phyloP scores from a whole-genome alignment of 2,888 invertebrate genomes.

The Autographa gamma region DNA sequence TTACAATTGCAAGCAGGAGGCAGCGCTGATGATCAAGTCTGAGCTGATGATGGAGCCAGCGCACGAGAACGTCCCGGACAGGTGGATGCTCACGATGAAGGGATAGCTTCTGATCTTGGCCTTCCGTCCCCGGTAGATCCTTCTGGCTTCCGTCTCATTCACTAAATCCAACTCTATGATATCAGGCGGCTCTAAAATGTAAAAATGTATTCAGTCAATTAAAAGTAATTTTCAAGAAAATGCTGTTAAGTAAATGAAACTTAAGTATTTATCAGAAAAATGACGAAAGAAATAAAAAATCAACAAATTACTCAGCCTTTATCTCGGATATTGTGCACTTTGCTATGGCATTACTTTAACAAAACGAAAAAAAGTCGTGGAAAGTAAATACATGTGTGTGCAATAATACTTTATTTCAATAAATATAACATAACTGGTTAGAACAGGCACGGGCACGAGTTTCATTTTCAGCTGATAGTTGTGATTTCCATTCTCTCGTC shows the following conservation, averaged over 20 bases:
- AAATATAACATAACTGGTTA: background rate
- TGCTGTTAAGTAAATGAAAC: background rate
- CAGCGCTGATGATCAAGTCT: constrained; percentile 67
- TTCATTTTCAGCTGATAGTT: constrained; percentile 2
- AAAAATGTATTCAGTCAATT: background rate
- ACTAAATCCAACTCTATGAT: constrained; percentile 11
- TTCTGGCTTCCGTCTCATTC: constrained; percentile 40
- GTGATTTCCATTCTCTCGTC: constrained; percentile 4
- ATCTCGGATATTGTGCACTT: background rate
- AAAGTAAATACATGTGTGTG: background rate
- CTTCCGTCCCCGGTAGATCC: constrained; percentile 57
- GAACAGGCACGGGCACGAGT: background rate
- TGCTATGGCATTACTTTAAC: background rate
- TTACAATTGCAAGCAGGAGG: constrained; percentile 70
- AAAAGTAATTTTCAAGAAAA: background rate
- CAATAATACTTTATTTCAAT: constrained; percentile 4
- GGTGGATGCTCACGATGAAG: constrained; percentile 66
- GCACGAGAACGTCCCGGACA: constrained; percentile 59
- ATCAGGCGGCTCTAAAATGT: constrained; percentile 21
- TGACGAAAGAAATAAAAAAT: background rate
- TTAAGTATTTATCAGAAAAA: background rate
- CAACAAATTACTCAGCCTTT: background rate
- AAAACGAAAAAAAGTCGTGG: background rate
- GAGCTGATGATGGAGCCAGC: constrained; percentile 66
- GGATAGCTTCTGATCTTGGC: constrained; percentile 57